Conservation (phyloP, 2,888 invertebrate species). For the Phyllotreta cruciferae region DNA sequence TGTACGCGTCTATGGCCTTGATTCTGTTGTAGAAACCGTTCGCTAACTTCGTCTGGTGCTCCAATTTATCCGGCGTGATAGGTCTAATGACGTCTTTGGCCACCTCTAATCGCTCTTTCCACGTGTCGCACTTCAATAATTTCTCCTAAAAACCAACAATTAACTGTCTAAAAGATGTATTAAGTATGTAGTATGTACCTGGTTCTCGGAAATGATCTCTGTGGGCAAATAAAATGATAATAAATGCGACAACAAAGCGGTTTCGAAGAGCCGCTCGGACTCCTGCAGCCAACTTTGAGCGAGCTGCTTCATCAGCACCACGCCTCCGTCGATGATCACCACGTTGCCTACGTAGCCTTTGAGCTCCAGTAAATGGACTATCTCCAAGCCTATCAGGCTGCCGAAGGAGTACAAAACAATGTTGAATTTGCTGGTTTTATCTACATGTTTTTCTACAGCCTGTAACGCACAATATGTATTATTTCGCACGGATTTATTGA, state of each 20-base stretch:
- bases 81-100: conserved; percentile 7
- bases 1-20: conserved; percentile 39
- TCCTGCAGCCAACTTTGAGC: conserved; percentile 37
- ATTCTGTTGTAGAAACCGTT: conserved; percentile 41
- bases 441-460: conserved; percentile 65
- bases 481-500: conserved; percentile 34
- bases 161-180: no score
- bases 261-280: conserved; percentile 64
- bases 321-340: conserved; percentile 82
- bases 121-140: conserved; percentile 24
- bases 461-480: conserved; percentile 52
- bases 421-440: conserved; percentile 69
- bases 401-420: conserved; percentile 92
- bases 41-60: conserved; percentile 25
- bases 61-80: neutral
- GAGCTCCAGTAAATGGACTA: conserved; percentile 74
- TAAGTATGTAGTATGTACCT: no score
- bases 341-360: conserved; percentile 70
- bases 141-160: conserved; percentile 32
- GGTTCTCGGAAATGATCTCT: conserved; percentile 58
- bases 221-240: conserved; percentile 61
- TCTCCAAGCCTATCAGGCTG: conserved; percentile 76
- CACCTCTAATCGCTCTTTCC: conserved; percentile 28
- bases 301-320: conserved; percentile 65
- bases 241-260: conserved; percentile 61